Conservation (phyloP, 2,888 invertebrate genomes). For the Eupithecia inturbata region DNA sequence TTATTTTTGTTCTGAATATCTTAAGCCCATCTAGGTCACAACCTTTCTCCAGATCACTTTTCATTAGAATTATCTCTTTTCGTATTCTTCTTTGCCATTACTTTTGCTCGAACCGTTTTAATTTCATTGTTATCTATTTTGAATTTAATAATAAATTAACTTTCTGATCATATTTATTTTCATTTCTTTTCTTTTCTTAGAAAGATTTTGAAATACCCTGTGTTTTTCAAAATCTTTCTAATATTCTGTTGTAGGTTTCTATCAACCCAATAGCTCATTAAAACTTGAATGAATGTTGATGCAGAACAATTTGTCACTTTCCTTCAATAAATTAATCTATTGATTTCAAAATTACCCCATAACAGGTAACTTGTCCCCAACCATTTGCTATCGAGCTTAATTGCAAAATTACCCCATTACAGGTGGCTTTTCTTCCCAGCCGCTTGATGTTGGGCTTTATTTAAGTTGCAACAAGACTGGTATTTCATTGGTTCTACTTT, state of each 20-base stretch:
- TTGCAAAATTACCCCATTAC: constrained; percentile 23
- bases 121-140: neutral
- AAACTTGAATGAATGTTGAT: neutral
- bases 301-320: constrained; percentile 16
- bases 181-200: no score
- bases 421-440: constrained; percentile 7
- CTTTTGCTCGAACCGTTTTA: neutral
- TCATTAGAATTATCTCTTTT: neutral
- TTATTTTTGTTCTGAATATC: neutral
- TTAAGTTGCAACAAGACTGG: neutral
- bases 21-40: neutral
- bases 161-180: neutral
- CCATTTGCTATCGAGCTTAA: constrained; percentile 4
- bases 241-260: neutral
- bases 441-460: constrained; percentile 14
- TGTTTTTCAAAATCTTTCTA: neutral
- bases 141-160: neutral
- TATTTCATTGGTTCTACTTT: constrained; percentile 7
- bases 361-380: neutral
- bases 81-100: neutral
- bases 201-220: neutral
- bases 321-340: constrained; percentile 21
- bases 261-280: neutral
- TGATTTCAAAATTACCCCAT: constrained; percentile 32
- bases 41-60: neutral